Conservation (phyloP, 2,797 vertebrate species). For the Malacoctenus gilli region DNA sequence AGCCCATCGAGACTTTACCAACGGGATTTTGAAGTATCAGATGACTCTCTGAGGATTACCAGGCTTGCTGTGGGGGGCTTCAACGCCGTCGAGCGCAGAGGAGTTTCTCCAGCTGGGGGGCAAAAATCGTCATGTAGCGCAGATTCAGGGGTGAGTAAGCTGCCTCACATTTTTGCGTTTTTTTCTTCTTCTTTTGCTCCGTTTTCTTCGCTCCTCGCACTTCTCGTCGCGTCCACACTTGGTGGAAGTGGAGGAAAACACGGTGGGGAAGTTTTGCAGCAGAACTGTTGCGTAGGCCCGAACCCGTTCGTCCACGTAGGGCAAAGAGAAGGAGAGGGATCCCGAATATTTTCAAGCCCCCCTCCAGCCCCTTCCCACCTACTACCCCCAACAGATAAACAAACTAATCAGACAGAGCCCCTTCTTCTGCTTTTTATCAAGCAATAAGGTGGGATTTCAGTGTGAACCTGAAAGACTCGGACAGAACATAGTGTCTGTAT, state of each 20-base stretch:
- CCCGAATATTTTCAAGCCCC: slow-evolving; percentile 49
- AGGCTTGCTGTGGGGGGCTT: slow-evolving; percentile 26
- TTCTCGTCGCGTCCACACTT: neutral
- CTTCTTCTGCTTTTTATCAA: neutral
- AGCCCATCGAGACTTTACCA: slow-evolving; percentile 7
- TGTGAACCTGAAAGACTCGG: too few relatives aligned
- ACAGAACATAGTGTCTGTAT: neutral
- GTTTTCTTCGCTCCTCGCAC: too few relatives aligned
- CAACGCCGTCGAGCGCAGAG: slow-evolving; percentile 36
- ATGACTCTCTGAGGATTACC: slow-evolving; percentile 47
- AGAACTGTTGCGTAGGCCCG: slow-evolving; percentile 49
- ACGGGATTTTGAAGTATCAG: slow-evolving; percentile 17
- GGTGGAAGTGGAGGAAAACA: neutral
- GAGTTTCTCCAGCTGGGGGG: slow-evolving; percentile 42
- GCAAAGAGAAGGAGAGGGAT: slow-evolving; percentile 48
- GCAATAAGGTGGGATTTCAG: neutral
- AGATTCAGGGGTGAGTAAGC: slow-evolving; percentile 65
- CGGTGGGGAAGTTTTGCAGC: neutral
- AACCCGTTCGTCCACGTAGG: slow-evolving; percentile 62
- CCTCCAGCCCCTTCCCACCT: slow-evolving; percentile 13
- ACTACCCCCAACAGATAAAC: slow-evolving; percentile 35
- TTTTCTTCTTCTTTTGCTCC: too few relatives aligned
- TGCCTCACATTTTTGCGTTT: too few relatives aligned
- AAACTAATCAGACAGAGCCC: slow-evolving; percentile 8
- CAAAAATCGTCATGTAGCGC: slow-evolving; percentile 69